Evolutionary conservation across 1,140 invertebrate species (phyloP).

Genomic region (Marisa cornuarietis): DNA sequence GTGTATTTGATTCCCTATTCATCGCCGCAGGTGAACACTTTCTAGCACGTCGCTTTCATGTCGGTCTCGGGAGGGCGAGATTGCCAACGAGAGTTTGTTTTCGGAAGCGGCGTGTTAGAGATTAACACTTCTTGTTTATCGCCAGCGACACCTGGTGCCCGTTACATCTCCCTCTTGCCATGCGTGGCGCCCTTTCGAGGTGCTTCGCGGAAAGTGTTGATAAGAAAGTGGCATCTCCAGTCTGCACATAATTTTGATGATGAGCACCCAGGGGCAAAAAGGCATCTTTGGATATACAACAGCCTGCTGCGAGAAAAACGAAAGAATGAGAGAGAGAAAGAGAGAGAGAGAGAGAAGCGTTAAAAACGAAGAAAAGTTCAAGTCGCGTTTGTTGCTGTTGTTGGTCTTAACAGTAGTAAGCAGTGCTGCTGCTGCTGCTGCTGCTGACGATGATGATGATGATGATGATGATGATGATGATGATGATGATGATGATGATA

Average conservation of each 20-base stretch:
- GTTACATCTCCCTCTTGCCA: slow-evolving; percentile 2
- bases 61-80: slow-evolving; percentile 12
- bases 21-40: slow-evolving; percentile 11
- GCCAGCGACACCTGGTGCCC: slow-evolving; percentile 7
- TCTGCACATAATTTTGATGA: slow-evolving; percentile 15
- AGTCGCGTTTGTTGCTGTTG: too few relatives aligned
- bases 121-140: slow-evolving; percentile 18
- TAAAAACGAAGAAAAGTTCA: too few relatives aligned
- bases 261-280: neutral
- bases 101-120: slow-evolving; percentile 17
- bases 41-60: slow-evolving; percentile 12
- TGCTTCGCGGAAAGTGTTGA: slow-evolving; percentile 8
- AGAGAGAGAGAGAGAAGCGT: too few relatives aligned
- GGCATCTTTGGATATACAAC: too few relatives aligned
- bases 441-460: too few relatives aligned
- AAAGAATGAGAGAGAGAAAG: too few relatives aligned
- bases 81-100: slow-evolving; percentile 19
- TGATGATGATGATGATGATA: too few relatives aligned
- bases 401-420: too few relatives aligned
- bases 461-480: too few relatives aligned
- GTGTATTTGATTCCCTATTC: slow-evolving; percentile 15
- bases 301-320: too few relatives aligned
- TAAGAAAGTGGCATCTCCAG: slow-evolving; percentile 13
- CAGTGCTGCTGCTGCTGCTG: too few relatives aligned
- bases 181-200: neutral